These are phyloP conservation scores for Oreochromis niloticus DNA, from an alignment of 2,113 vertebrate genomes.

Conservation along the genomic window DNA sequence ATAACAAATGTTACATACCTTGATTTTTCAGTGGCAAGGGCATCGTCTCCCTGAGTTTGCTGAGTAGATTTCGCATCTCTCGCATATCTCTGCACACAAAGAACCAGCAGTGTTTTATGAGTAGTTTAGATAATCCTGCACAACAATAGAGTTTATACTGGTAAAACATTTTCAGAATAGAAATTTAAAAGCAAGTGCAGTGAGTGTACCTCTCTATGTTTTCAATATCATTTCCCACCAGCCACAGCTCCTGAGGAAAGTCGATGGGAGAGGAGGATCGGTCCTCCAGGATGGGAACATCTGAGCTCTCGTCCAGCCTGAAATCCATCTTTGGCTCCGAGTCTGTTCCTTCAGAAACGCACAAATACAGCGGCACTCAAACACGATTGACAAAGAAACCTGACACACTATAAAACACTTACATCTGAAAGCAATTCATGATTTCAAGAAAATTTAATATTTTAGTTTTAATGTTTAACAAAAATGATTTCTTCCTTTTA, in stretches of 20 bases:
- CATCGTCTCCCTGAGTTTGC: slow-evolving; percentile 99
- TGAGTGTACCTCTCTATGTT: slow-evolving; percentile 84
- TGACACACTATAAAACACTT: neutral
- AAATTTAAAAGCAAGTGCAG: neutral
- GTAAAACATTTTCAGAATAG: neutral
- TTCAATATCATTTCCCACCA: slow-evolving; percentile 90
- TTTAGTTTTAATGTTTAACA: neutral
- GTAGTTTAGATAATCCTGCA: neutral
- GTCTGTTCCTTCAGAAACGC: slow-evolving; percentile 70
- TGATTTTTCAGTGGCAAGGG: slow-evolving; percentile 97
- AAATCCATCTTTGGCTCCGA: slow-evolving; percentile 77
- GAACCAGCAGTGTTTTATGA: neutral
- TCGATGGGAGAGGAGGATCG: slow-evolving; percentile 80
- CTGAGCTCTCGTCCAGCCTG: slow-evolving; percentile 84
- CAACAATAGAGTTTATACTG: neutral
- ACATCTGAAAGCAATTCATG: neutral
- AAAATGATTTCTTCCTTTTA: neutral
- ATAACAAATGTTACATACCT: slow-evolving; percentile 69
- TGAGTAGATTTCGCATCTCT: slow-evolving; percentile 97
- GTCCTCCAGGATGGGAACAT: slow-evolving; percentile 87
- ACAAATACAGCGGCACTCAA: slow-evolving; percentile 35
- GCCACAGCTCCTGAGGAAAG: slow-evolving; percentile 83
- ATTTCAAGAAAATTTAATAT: neutral
- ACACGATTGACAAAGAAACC: neutral
- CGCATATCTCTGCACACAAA: slow-evolving; percentile 81